phyloP scores from a whole-genome alignment of 2,888 invertebrate genomes.

The Barypeithes pellucidus region DNA sequence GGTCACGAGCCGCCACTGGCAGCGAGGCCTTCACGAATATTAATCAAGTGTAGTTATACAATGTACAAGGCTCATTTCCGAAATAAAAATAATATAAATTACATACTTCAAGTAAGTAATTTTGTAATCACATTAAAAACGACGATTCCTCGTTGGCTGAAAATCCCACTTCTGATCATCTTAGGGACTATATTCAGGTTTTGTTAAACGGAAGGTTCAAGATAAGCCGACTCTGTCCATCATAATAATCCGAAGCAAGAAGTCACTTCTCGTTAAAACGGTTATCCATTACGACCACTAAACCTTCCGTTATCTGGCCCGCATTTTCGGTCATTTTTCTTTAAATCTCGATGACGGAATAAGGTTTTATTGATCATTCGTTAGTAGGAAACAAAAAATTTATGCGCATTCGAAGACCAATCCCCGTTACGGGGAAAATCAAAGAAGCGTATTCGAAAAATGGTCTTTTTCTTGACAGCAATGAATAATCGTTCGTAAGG shows the following conservation, averaged over 20 bases:
- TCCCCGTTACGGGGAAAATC: constrained; percentile 9
- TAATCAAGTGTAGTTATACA: no score
- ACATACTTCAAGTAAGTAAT: no score
- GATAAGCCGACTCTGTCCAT: no score
- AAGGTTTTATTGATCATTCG: constrained; percentile 23
- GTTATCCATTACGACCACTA: constrained; percentile 1
- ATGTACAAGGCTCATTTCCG: no score
- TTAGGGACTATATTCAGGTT: no score
- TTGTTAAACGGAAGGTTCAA: no score
- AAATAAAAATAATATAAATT: no score
- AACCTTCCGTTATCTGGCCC: constrained; percentile 21
- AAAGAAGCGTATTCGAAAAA: constrained; percentile 21
- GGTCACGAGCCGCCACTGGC: no score
- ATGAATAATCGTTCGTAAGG: constrained; percentile 24
- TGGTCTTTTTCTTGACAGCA: constrained; percentile 19
- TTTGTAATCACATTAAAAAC: no score
- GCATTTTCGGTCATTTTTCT: constrained; percentile 28
- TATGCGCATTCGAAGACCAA: constrained; percentile 25
- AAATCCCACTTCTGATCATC: no score
- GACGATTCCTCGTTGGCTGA: no score
- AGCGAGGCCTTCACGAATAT: no score
- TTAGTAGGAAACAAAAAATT: constrained; percentile 27
- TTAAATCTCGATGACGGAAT: constrained; percentile 19
- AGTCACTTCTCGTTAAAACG: constrained; percentile 1
- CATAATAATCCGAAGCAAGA: neutral